Conservation (phyloP, 2,888 invertebrate genomes). For the Eueremaeus valkanovi region DNA sequence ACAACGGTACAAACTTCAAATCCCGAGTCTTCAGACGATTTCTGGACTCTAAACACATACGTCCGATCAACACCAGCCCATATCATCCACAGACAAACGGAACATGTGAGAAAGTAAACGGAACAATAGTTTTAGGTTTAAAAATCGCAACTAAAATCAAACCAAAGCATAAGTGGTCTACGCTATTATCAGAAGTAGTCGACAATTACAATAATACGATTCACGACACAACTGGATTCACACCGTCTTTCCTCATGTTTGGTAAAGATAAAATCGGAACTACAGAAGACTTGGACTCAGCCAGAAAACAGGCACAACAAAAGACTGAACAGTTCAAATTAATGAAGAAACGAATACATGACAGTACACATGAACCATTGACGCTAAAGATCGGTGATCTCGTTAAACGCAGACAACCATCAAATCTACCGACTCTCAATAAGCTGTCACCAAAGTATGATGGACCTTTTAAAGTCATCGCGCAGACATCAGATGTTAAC, state of each 20-base stretch:
- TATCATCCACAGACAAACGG: too few species aligned
- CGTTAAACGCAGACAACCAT: neutral
- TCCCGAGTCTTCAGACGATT: too few species aligned
- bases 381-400: neutral
- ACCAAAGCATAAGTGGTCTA: too few species aligned
- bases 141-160: too few species aligned
- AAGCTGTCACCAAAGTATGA: neutral
- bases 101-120: too few species aligned
- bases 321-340: neutral
- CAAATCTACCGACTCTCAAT: neutral
- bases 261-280: neutral
- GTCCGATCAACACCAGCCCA: too few species aligned
- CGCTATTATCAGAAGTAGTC: too few species aligned
- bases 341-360: neutral
- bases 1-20: too few species aligned
- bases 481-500: neutral
- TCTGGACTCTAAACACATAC: too few species aligned
- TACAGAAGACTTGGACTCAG: too few species aligned
- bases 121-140: too few species aligned
- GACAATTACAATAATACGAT: too few species aligned
- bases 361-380: neutral
- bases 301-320: neutral
- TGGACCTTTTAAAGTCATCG: neutral
- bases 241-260: slow-evolving; percentile 18
- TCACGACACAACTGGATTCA: slow-evolving; percentile 25